phyloP scores from a whole-genome alignment of 2,113 vertebrate genomes.

The Micronycteris hirsuta region DNA sequence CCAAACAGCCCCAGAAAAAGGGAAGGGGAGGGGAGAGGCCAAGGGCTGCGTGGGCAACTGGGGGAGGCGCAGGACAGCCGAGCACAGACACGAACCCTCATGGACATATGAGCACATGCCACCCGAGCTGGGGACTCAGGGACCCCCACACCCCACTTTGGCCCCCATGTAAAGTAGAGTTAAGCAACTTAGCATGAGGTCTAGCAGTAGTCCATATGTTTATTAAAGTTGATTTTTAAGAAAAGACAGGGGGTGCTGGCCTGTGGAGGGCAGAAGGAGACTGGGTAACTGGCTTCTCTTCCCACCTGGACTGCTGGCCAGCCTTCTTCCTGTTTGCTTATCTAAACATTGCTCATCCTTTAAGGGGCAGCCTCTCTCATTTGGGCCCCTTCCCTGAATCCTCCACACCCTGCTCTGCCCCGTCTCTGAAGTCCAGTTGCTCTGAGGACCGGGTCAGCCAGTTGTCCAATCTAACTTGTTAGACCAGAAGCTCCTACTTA shows the following conservation, averaged over 20 bases:
- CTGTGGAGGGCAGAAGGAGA: not conserved
- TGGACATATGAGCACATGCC: not conserved
- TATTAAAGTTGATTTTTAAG: not conserved
- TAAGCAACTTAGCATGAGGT: fast-evolving
- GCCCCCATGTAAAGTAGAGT: fast-evolving
- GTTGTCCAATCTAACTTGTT: not conserved
- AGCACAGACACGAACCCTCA: not conserved
- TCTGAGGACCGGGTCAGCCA: not conserved
- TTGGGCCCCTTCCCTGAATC: not conserved
- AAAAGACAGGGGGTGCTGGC: not conserved
- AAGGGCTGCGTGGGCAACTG: fast-evolving
- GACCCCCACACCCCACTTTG: not conserved
- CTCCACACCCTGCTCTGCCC: not conserved
- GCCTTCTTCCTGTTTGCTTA: not conserved
- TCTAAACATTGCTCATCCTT: not conserved
- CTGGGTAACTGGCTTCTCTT: not conserved
- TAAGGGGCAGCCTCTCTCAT: not conserved
- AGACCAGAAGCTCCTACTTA: not conserved
- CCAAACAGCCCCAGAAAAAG: not conserved
- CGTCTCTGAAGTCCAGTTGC: not conserved
- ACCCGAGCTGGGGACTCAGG: not conserved
- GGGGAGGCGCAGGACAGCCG: not conserved
- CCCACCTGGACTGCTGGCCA: not conserved
- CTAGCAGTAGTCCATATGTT: not conserved
- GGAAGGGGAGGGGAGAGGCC: not conserved